Conservation (phyloP, 1,140 invertebrate genomes). For the Drosophila obscura region DNA sequence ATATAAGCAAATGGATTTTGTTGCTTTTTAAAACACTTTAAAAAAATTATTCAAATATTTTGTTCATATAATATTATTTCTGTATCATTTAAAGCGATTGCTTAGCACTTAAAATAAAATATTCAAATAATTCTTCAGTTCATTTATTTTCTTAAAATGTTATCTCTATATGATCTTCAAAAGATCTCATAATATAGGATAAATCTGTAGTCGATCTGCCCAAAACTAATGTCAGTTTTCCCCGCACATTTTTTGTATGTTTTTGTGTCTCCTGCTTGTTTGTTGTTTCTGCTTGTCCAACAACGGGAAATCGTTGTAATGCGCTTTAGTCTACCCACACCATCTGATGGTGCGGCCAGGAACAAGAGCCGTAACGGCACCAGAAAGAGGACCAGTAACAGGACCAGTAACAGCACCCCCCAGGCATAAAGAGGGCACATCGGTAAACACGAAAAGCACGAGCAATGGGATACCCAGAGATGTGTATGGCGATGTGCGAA, state of each 20-base stretch:
- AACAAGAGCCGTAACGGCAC: slow-evolving; percentile 12
- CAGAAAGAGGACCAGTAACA: slow-evolving; percentile 13
- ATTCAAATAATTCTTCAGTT: too few relatives aligned
- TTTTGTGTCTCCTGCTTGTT: not conserved
- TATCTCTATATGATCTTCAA: too few relatives aligned
- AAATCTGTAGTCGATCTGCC: not conserved
- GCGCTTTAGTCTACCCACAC: slow-evolving; percentile 77
- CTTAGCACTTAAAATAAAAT: too few relatives aligned
- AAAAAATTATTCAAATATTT: too few relatives aligned
- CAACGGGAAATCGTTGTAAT: slow-evolving; percentile 59
- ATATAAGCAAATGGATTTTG: too few relatives aligned
- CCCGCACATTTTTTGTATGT: not conserved
- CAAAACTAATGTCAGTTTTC: not conserved
- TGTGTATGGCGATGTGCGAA: not conserved
- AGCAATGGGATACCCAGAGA: slow-evolving; percentile 4
- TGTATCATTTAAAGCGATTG: too few relatives aligned
- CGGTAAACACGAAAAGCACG: slow-evolving; percentile 36
- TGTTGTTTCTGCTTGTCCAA: slow-evolving; percentile 47
- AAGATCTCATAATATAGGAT: not conserved
- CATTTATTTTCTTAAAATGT: too few relatives aligned
- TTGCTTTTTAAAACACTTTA: too few relatives aligned
- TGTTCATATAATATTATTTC: too few relatives aligned
- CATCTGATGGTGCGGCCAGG: slow-evolving; percentile 74
- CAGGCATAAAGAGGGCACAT: slow-evolving; percentile 22
- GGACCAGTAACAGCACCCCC: slow-evolving; percentile 7